A percentile compares a stretch with the other conserved stretches of the same genome.
These are phyloP conservation scores for Aphodius sticticus DNA, from an alignment of 2,888 invertebrate species.

Conservation along the genomic window DNA sequence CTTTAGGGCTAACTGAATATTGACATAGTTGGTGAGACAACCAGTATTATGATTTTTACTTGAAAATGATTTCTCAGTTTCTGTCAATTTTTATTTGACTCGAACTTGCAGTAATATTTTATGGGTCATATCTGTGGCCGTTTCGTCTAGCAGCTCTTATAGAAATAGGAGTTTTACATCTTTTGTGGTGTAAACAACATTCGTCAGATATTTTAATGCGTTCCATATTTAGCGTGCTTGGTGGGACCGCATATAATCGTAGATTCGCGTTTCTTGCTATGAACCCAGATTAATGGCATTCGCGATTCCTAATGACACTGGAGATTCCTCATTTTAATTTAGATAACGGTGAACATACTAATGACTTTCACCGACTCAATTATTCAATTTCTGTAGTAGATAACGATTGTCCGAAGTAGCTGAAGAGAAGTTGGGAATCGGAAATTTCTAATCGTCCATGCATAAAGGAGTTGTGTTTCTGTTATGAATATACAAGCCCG, in stretches of 20 bases:
- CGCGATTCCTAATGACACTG: not conserved
- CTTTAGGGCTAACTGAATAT: too few species aligned
- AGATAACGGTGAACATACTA: not conserved
- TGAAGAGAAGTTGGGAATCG: not conserved
- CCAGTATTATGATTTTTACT: not conserved
- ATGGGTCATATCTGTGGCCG: not conserved
- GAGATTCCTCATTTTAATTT: not conserved
- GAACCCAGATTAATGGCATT: conserved; percentile 4
- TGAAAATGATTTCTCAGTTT: not conserved
- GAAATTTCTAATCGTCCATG: not conserved
- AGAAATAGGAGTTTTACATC: not conserved
- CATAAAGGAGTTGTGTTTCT: not conserved
- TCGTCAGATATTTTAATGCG: not conserved
- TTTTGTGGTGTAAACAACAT: conserved; percentile 4
- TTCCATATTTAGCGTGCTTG: conserved; percentile 4
- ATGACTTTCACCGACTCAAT: not conserved
- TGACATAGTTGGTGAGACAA: too few species aligned
- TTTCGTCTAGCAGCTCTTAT: not conserved
- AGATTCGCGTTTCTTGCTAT: not conserved
- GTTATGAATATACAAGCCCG: not conserved
- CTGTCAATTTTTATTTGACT: not conserved
- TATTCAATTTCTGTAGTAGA: not conserved
- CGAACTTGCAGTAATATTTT: not conserved
- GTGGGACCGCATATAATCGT: not conserved
- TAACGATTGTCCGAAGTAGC: conserved; percentile 4